Percentiles rank a stretch among this genome's conserved stretches.
Conservation (phyloP, 1,140 invertebrate genomes). For the Lineus longissimus region DNA sequence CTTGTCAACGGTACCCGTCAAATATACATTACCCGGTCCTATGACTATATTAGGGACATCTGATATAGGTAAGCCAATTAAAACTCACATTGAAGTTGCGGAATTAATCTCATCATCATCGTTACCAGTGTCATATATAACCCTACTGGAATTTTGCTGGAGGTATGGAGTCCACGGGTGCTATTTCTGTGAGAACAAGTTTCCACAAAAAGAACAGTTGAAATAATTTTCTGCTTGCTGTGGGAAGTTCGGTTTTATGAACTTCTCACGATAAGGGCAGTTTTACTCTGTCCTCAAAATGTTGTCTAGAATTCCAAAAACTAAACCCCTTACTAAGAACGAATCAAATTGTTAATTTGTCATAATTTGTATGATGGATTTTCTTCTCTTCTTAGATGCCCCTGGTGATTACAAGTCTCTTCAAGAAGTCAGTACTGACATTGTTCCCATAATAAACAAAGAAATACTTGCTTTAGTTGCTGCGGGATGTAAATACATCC, state of each 20-base stretch:
- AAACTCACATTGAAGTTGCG: no score
- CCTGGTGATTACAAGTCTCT: neutral
- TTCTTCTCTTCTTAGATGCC: neutral
- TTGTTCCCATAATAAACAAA: neutral
- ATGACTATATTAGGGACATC: constrained; percentile 2
- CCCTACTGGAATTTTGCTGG: neutral
- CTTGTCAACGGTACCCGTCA: neutral
- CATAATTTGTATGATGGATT: no score
- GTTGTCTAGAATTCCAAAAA: no score
- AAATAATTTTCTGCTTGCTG: no score
- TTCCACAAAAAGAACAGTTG: neutral
- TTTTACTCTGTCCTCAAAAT: no score
- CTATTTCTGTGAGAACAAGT: neutral
- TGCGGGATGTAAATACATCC: constrained; percentile 9
- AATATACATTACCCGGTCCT: constrained; percentile 4
- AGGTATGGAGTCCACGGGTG: neutral
- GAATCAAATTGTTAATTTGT: no score
- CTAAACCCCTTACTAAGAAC: no score
- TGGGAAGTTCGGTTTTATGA: no score
- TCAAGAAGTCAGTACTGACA: neutral
- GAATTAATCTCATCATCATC: neutral
- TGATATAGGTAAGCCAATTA: neutral
- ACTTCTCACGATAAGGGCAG: no score
- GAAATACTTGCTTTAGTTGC: neutral
- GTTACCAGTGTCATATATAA: neutral